Evolutionary conservation across 2,888 invertebrate genomes (phyloP).

Genomic region (Panopea generosa): DNA sequence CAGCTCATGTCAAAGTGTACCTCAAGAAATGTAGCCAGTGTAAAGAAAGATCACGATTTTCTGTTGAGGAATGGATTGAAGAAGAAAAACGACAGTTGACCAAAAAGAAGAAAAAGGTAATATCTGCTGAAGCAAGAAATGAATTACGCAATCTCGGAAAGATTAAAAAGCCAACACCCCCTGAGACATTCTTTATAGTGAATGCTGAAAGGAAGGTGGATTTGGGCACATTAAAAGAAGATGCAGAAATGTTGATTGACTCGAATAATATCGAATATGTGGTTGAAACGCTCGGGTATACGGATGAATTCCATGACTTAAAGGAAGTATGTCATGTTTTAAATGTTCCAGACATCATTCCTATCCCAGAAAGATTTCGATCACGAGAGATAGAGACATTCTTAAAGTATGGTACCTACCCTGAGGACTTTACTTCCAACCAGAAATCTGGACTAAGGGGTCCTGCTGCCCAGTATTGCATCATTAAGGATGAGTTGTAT

Average conservation of each 20-base stretch:
- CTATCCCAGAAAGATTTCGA: conserved; percentile 49
- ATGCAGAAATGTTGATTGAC: conserved; percentile 46
- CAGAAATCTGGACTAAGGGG: conserved; percentile 47
- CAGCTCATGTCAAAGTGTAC: conserved; percentile 49
- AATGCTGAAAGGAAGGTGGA: conserved; percentile 48
- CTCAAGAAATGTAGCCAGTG: conserved; percentile 46
- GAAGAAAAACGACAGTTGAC: conserved; percentile 35
- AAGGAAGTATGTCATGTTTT: conserved; percentile 56
- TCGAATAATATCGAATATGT: conserved; percentile 60
- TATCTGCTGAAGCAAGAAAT: conserved; percentile 29
- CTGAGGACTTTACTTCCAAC: conserved; percentile 44
- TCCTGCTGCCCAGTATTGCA: conserved; percentile 48
- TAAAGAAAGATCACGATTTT: conserved; percentile 43
- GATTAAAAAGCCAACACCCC: conserved; percentile 47
- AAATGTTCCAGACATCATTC: conserved; percentile 54
- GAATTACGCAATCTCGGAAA: conserved; percentile 46
- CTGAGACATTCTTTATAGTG: conserved; percentile 59
- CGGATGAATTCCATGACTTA: conserved; percentile 35
- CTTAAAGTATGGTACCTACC: conserved; percentile 35
- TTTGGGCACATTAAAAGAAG: conserved; percentile 20
- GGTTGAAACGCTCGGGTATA: conserved; percentile 54
- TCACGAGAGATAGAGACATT: conserved; percentile 55
- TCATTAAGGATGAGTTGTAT: conserved; percentile 48
- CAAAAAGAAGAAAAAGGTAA: conserved; percentile 15
- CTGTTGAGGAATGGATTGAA: conserved; percentile 36